phyloP scores from a whole-genome alignment of 2,797 vertebrate species.

The Falco concolor region DNA sequence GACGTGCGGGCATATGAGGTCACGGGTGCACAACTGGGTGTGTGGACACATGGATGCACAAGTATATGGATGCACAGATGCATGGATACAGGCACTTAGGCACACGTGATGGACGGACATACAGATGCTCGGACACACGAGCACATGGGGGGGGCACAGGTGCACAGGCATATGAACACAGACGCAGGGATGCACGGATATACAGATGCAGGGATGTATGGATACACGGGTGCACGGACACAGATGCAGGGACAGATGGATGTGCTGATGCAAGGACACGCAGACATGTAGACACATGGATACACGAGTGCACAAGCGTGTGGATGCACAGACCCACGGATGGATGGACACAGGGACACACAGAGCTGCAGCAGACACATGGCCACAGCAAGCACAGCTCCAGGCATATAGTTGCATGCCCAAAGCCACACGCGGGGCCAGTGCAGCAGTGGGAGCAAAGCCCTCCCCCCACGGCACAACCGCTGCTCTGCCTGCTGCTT shows the following conservation, averaged over 20 bases:
- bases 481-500: not conserved
- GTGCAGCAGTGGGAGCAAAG: not conserved
- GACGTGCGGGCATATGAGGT: not conserved
- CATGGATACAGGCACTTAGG: not conserved
- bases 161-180: fast-evolving
- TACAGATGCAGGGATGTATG: fast-evolving
- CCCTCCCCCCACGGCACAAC: not conserved
- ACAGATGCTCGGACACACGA: fast-evolving
- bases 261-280: not conserved
- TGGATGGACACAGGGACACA: fast-evolving
- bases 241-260: not conserved
- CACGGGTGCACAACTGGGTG: not conserved
- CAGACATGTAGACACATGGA: not conserved
- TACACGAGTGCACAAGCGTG: too few species aligned
- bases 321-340: not conserved
- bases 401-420: fast-evolving
- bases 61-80: not conserved
- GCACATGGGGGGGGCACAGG: not conserved
- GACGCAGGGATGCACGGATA: not conserved
- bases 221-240: too few species aligned
- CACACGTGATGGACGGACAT: not conserved
- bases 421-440: not conserved
- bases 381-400: not conserved
- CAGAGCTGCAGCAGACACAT: not conserved
- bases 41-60: fast-evolving